A percentile compares a stretch with the other conserved stretches of the same genome.
phyloP scores from a whole-genome alignment of 1,140 invertebrate genomes.

The Asbolus verrucosus region DNA sequence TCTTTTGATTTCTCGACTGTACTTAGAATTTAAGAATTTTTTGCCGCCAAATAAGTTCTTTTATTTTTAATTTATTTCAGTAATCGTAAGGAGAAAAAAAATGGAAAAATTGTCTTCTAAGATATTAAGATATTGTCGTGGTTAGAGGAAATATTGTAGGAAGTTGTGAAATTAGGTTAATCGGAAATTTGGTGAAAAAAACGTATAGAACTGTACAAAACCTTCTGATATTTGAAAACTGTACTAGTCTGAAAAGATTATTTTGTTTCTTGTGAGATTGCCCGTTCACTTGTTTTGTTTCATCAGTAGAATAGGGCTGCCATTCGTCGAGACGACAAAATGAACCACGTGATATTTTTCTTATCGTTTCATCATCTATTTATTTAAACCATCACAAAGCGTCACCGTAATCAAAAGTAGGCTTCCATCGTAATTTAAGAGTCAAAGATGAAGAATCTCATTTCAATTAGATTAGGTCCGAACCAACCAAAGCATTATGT shows the following conservation, averaged over 20 bases:
- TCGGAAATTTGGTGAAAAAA: conserved; percentile 33
- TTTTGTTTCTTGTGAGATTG: conserved; percentile 28
- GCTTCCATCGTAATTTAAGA: conserved; percentile 40
- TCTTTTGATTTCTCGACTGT: conserved; percentile 26
- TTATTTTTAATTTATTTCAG: conserved; percentile 19
- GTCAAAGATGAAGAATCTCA: conserved; percentile 27
- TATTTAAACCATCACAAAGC: conserved; percentile 44
- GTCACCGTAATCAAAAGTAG: conserved; percentile 41
- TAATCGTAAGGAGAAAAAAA: conserved; percentile 33
- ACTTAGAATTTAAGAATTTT: conserved; percentile 45
- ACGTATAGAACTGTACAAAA: conserved; percentile 31
- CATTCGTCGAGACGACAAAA: conserved; percentile 5
- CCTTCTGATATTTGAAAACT: conserved; percentile 42
- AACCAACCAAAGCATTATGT: conserved; percentile 39
- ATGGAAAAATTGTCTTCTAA: conserved; percentile 48
- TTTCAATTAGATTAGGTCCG: conserved; percentile 15
- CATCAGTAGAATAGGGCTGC: conserved; percentile 23
- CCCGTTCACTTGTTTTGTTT: conserved; percentile 18
- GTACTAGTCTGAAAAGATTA: conserved; percentile 44
- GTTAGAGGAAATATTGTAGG: conserved; percentile 38
- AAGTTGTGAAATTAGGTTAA: conserved; percentile 39
- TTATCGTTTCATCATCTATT: conserved; percentile 29
- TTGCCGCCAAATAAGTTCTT: conserved; percentile 49
- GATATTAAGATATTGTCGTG: conserved; percentile 42
- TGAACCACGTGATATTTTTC: conserved; percentile 22